Evolutionary conservation across 2,888 invertebrate species (phyloP), one percentile per base, ranked within the genome.

Genomic region (Kryphioiulus occultus): DNA sequence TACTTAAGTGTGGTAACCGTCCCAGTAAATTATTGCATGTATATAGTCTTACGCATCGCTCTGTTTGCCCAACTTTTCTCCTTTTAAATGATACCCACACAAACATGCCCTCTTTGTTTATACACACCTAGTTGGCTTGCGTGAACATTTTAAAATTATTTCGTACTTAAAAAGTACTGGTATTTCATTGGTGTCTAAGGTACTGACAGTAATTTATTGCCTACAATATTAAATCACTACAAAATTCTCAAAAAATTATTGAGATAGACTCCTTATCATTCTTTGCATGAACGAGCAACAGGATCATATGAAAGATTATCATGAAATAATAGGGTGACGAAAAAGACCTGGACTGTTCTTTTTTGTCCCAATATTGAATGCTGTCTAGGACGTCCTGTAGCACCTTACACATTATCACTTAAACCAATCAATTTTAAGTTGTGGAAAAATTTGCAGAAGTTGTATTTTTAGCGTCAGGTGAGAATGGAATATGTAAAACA

Each of bases 11-110:
- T 26, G 68, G 68, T 68, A 68, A 22, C 30, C 1, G 9, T 26
- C 12, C 7, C 26, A 78, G 22, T 78, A 78, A 78, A 78, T 78
- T 78, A 78, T 78, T 78, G 78, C 78, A 78, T 78, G 78, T 78
- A 78, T 30, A 30, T 78, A 26, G 68, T 68, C 26, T 1, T 68
- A 12, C 7, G 26, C 26, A 78, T 26, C 15, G 5, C 30, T 22
- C 22, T 9, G 22, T 68, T 68, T 68, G 59, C 22, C 53, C n/a
- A 3, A 0, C 15, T 53, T 68, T 26, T 10, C 15, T 30, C 78
- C 78, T 26, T 68, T 26, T 9, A 22, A 68, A 7, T 7, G 9
- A 68, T 22, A 47, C 47, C 12, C 47, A 47, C 0, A 15, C 47
- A 4, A 4, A 35, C 35, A 2, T 35, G 35, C 7, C 35, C 35